Evolutionary conservation across 1,140 invertebrate species (phyloP), one percentile per base, ranked within the genome.

Genomic region (Calephelis virginiensis): DNA sequence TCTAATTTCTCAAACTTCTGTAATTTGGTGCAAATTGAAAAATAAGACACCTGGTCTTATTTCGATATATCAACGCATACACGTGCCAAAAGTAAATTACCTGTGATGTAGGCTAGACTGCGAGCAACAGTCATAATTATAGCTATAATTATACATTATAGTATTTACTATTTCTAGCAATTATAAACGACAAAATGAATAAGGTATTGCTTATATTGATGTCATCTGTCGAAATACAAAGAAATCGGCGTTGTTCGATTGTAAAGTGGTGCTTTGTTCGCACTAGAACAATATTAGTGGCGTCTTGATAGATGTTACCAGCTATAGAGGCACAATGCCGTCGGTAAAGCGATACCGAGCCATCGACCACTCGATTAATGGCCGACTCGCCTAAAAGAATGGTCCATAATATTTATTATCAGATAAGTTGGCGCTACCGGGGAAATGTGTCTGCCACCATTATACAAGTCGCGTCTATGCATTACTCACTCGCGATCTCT

Each of bases 371-470:
- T 83, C 83, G 86, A 90, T 90, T 90, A 90, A 90, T 90, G 88
- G 86, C 85, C 77, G 77, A 72, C 82, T 79, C 83, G 81, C 81
- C 86, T 88, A 90, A 90, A 90, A 90, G 88, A 91, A 91, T 89
- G 86, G 85, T 80, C 80, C 78, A 83, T 82, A 88, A 89, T 90
- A 90, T 90, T 90, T 90, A 88, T 90, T 88, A 90, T 90, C 85
- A 82, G 88, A 90, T 90, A 89, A 88, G 75, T 75, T 76, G 53
- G 74, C 72, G 88, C 88, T 90, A 90, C 88, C 75, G 88, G 85
- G 78, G 78, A 84, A 89, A 87, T 85, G 77, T 89, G 79, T 84
- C 83, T 73, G 75, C 75, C 63, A 76, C 79, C 78, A 85, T 87
- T 87, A 84, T 85, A 84, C 78, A 68, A 78, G 69, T 71, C 74